phyloP scores from a whole-genome alignment of 2,888 invertebrate genomes.

The Prionchulus punctatus region DNA sequence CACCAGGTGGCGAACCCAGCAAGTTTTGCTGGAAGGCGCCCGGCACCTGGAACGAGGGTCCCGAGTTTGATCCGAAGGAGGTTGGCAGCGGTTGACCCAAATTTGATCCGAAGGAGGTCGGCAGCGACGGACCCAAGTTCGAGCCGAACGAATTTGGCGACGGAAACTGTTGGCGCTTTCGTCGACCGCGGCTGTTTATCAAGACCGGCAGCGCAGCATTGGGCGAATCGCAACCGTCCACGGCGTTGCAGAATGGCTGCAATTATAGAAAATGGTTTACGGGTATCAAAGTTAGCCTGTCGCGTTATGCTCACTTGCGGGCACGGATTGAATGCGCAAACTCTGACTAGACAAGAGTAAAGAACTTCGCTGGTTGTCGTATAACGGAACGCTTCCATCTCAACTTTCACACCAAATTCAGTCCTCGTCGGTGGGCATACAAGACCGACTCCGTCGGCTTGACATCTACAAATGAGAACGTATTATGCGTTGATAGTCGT shows the following conservation, averaged over 20 bases:
- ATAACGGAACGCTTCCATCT: slow-evolving; percentile 31
- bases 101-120: too few species aligned
- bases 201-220: background rate
- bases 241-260: slow-evolving; percentile 11
- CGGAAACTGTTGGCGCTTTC: background rate
- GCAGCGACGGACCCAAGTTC: background rate
- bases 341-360: slow-evolving; percentile 28
- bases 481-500: background rate
- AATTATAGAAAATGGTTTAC: slow-evolving; percentile 6
- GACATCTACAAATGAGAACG: slow-evolving; percentile 15
- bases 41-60: background rate
- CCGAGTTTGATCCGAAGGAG: too few species aligned
- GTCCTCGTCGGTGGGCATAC: slow-evolving; percentile 28
- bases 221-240: slow-evolving; percentile 4
- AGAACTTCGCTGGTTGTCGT: slow-evolving; percentile 30
- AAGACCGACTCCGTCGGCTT: slow-evolving; percentile 28
- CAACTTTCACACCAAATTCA: slow-evolving; percentile 27
- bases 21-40: background rate
- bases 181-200: background rate
- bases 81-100: background rate
- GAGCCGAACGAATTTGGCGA: background rate
- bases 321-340: slow-evolving; percentile 28
- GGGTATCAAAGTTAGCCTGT: background rate
- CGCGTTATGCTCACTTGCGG: slow-evolving; percentile 16
- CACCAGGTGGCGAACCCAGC: background rate